Percentiles rank a stretch among this genome's conserved stretches.
phyloP scores from a whole-genome alignment of 30 jellyfish, hydroid and myxozoan genomes.

The Turritopsis dohrnii region DNA sequence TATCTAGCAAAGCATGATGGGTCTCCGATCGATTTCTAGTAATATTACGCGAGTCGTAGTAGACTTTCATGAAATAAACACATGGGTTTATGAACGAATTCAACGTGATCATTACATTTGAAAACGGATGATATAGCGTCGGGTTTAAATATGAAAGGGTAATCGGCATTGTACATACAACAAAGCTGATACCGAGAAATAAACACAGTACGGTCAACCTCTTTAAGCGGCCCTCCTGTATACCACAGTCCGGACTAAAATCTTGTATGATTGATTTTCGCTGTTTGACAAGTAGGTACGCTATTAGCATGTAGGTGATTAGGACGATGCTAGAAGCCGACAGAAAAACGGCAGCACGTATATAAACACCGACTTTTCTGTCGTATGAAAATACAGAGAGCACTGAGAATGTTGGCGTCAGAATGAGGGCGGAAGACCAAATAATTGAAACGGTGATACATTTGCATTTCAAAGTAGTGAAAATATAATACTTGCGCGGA shows the following conservation, averaged over 20 bases:
- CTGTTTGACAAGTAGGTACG: constrained; percentile 21
- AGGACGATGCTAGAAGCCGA: constrained; percentile 19
- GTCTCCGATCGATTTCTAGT: constrained; percentile 39
- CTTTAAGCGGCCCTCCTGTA: constrained; percentile 32
- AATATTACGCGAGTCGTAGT: constrained; percentile 28
- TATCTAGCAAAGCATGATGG: constrained; percentile 29
- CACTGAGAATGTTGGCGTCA: constrained; percentile 32
- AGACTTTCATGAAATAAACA: constrained; percentile 33
- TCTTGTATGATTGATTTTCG: constrained; percentile 21
- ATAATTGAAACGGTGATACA: constrained; percentile 25
- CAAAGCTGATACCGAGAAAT: constrained; percentile 38
- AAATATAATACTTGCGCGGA: constrained; percentile 38
- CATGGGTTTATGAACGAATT: constrained; percentile 36
- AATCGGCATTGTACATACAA: constrained; percentile 32
- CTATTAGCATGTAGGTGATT: background rate
- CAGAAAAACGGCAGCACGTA: constrained; percentile 28
- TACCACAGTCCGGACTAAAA: constrained; percentile 26
- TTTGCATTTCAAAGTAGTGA: constrained; percentile 32
- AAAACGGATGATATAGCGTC: constrained; percentile 28
- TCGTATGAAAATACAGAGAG: constrained; percentile 2
- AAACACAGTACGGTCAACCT: constrained; percentile 26
- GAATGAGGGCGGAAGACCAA: constrained; percentile 20
- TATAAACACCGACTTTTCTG: constrained; percentile 13
- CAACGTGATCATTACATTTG: constrained; percentile 27
- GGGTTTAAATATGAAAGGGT: constrained; percentile 25